phyloP scores from a whole-genome alignment of 2,888 invertebrate species.

The Ectobius pallidus region DNA sequence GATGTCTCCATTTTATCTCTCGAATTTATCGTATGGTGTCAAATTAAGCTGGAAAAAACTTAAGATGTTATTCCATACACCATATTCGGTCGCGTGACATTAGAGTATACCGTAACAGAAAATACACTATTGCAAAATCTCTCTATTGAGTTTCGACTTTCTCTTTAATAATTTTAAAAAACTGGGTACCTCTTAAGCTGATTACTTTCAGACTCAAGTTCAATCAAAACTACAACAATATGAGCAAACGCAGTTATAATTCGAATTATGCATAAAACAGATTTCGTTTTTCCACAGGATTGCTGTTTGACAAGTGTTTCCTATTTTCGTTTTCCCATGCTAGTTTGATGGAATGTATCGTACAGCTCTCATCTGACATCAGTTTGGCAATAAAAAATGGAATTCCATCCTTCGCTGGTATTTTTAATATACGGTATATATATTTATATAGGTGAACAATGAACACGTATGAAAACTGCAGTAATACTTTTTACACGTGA shows the following conservation, averaged over 20 bases:
- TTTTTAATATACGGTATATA: too few species aligned
- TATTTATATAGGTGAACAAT: slow-evolving; percentile 7
- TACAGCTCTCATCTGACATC: not conserved
- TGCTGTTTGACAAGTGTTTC: slow-evolving; percentile 30
- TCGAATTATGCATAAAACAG: slow-evolving; percentile 18
- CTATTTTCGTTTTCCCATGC: not conserved
- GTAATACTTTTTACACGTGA: slow-evolving; percentile 32
- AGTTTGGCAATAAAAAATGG: not conserved
- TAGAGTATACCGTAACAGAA: too few species aligned
- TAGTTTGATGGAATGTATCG: not conserved
- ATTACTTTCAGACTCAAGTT: slow-evolving; percentile 34
- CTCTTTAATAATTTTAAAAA: too few species aligned
- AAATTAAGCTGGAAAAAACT: too few species aligned
- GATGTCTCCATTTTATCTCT: too few species aligned
- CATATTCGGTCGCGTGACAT: too few species aligned
- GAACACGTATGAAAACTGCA: slow-evolving; percentile 6
- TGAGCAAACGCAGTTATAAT: slow-evolving; percentile 41
- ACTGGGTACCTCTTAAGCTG: slow-evolving; percentile 19
- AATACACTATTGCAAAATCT: too few species aligned
- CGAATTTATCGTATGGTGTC: too few species aligned
- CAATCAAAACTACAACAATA: slow-evolving; percentile 39
- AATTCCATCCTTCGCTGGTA: not conserved
- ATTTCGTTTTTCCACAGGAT: slow-evolving; percentile 11
- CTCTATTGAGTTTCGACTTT: too few species aligned
- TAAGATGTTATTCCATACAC: too few species aligned